Conservation (phyloP, 2,113 vertebrate species). For the Actinemys pallida region DNA sequence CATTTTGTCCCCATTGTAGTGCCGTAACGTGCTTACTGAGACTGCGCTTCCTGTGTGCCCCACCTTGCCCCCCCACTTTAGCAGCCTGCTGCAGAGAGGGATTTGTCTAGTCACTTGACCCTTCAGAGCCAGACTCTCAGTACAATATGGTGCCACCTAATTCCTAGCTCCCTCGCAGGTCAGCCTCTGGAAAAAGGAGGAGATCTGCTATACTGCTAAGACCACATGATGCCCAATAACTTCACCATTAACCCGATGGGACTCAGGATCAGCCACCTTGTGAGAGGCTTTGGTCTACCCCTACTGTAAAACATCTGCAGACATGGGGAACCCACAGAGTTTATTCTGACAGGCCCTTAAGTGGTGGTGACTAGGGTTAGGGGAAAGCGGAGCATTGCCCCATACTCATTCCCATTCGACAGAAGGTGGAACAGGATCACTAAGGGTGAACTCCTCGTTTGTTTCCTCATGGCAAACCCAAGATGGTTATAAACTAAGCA, state of each 20-base stretch:
- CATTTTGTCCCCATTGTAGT: not conserved
- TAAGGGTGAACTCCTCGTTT: not conserved
- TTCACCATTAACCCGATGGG: fast-evolving
- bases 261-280: not conserved
- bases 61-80: fast-evolving
- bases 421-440: not conserved
- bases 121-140: not conserved
- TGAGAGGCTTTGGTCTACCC: not conserved
- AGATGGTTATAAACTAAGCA: not conserved
- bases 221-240: fast-evolving
- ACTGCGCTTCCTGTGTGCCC: fast-evolving
- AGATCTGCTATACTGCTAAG: not conserved
- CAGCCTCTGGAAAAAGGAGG: not conserved
- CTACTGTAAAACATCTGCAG: not conserved
- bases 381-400: not conserved
- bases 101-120: not conserved
- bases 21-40: not conserved
- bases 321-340: not conserved
- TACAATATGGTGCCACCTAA: not conserved
- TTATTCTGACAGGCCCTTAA: constrained; percentile 24
- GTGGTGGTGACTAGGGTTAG: constrained; percentile 30
- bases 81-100: not conserved
- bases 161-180: not conserved
- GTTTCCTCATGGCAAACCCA: not conserved
- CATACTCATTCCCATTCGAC: not conserved